Percentiles rank a stretch among this genome's conserved stretches.
Conservation (phyloP, 2,113 vertebrate species). For the Cyanoderma ruficeps region DNA sequence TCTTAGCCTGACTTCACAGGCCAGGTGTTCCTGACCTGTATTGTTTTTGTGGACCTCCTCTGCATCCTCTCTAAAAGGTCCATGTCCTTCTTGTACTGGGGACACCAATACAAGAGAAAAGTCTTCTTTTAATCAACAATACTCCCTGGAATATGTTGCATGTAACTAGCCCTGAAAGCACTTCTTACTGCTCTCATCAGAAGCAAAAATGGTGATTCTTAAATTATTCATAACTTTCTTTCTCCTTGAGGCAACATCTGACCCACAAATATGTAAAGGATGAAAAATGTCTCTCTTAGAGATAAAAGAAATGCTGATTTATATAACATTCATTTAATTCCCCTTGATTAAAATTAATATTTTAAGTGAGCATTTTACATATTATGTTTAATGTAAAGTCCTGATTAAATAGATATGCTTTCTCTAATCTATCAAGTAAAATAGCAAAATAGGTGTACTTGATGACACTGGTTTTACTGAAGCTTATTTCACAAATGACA, state of each 20-base stretch:
- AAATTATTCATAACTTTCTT: background rate
- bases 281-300: background rate
- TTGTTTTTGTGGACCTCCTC: background rate
- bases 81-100: background rate
- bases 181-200: background rate
- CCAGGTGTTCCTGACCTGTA: background rate
- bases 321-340: background rate
- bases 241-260: background rate
- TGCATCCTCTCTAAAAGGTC: background rate
- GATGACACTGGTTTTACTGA: background rate
- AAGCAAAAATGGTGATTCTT: background rate
- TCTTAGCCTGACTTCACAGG: background rate
- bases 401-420: background rate
- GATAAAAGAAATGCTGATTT: conserved; percentile 1
- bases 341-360: background rate
- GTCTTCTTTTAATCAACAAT: background rate
- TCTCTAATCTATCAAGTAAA: background rate
- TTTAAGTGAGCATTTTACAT: background rate
- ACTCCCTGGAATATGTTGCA: background rate
- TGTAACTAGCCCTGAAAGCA: background rate
- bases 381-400: background rate
- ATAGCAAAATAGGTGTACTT: background rate
- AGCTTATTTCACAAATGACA: background rate
- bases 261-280: background rate
- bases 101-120: background rate